Conservation (phyloP, 2,888 invertebrate genomes). For the Morpho helenor region DNA sequence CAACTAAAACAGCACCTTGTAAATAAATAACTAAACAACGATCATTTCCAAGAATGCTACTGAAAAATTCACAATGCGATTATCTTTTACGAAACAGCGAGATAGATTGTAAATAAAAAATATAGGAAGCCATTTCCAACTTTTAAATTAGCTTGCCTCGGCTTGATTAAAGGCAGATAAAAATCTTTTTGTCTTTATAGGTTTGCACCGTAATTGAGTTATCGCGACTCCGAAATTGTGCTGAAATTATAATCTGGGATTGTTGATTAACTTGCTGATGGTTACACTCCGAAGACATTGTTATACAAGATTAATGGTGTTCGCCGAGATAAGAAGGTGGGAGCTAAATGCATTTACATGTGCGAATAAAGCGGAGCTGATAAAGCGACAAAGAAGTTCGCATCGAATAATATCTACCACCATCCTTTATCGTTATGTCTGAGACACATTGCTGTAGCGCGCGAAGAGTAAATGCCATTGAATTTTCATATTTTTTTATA, state of each 20-base stretch:
- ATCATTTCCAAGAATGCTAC: slow-evolving; percentile 13
- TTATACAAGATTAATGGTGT: slow-evolving; percentile 78
- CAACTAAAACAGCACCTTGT: background rate
- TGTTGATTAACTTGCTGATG: slow-evolving; percentile 70
- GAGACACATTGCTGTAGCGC: slow-evolving; percentile 16
- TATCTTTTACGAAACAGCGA: slow-evolving; percentile 12
- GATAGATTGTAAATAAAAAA: slow-evolving; percentile 21
- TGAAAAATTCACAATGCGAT: slow-evolving; percentile 7
- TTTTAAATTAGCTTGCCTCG: slow-evolving; percentile 22
- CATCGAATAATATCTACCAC: slow-evolving; percentile 49
- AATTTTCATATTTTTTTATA: background rate
- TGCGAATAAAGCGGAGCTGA: slow-evolving; percentile 71
- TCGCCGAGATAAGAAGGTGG: slow-evolving; percentile 67
- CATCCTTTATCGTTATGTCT: slow-evolving; percentile 24
- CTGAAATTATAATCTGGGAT: slow-evolving; percentile 42
- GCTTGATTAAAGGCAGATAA: slow-evolving; percentile 32
- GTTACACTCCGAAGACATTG: slow-evolving; percentile 62
- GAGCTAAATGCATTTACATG: slow-evolving; percentile 78
- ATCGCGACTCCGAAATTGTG: slow-evolving; percentile 41
- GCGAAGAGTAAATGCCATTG: background rate
- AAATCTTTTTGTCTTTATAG: slow-evolving; percentile 32
- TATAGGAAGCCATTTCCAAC: slow-evolving; percentile 17
- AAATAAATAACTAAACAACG: slow-evolving; percentile 1
- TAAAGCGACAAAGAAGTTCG: slow-evolving; percentile 69
- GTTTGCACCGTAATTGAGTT: slow-evolving; percentile 32